Evolutionary conservation across 2,797 vertebrate genomes (phyloP).

Genomic region (Ambastaia sidthimunki): DNA sequence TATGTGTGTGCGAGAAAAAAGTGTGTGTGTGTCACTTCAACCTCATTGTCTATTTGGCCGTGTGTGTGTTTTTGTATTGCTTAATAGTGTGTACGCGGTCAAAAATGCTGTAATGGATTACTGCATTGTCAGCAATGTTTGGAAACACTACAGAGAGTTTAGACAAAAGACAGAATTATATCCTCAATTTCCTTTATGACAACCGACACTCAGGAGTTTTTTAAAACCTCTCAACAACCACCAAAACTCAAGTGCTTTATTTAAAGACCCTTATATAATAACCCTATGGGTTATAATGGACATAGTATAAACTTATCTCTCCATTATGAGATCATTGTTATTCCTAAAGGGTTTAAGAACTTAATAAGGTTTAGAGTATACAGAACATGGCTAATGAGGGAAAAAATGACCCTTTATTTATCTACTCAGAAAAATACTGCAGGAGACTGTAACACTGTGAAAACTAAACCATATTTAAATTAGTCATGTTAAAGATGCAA

Average conservation of each 20-base stretch:
- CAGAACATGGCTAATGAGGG: background rate
- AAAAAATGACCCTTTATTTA: background rate
- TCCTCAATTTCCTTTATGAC: constrained; percentile 39
- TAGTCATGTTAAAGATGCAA: background rate
- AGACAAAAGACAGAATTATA: constrained; percentile 44
- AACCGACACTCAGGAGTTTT: constrained; percentile 27
- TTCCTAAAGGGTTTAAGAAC: background rate
- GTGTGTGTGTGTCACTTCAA: background rate
- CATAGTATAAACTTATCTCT: background rate
- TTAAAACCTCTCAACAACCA: constrained; percentile 28
- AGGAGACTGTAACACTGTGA: background rate
- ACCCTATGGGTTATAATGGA: constrained; percentile 1
- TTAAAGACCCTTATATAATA: constrained; percentile 33
- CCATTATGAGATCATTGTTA: background rate
- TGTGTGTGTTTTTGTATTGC: background rate
- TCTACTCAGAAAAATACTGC: background rate
- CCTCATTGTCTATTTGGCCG: background rate
- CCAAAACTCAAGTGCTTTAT: constrained; percentile 39
- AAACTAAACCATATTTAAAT: background rate
- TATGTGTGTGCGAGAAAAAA: background rate
- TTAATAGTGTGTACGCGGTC: background rate
- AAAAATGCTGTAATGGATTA: background rate
- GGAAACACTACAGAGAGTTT: constrained; percentile 25
- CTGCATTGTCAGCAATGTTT: constrained; percentile 25
- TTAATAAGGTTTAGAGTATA: background rate